phyloP scores from a whole-genome alignment of 2,113 vertebrate genomes.

The Myodes glareolus region DNA sequence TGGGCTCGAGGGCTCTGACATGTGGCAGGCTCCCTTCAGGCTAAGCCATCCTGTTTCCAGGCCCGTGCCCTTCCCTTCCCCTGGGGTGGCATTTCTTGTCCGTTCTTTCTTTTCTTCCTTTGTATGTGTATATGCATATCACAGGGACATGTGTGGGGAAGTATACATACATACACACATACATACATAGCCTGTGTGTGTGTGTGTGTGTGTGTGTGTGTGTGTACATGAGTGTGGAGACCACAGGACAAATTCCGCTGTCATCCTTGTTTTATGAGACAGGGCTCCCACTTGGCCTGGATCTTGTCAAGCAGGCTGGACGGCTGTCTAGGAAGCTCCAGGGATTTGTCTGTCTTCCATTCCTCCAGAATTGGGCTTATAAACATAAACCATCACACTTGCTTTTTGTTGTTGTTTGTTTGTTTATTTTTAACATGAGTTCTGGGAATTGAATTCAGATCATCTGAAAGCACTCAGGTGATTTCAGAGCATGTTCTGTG shows the following conservation, averaged over 20 bases:
- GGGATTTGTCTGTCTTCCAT: no score
- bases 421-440: background rate
- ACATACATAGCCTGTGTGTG: background rate
- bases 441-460: background rate
- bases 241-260: background rate
- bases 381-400: background rate
- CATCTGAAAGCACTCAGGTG: no score
- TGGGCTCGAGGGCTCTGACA: background rate
- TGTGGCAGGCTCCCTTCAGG: background rate
- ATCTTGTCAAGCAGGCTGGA: background rate
- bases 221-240: background rate
- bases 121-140: background rate
- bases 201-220: background rate
- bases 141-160: background rate
- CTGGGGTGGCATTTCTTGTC: background rate
- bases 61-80: background rate
- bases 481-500: background rate
- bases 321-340: background rate
- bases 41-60: background rate
- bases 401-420: background rate
- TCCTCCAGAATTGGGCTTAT: background rate
- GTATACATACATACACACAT: background rate
- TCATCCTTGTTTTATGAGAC: background rate
- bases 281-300: background rate
- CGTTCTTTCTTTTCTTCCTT: background rate